These are phyloP conservation scores for Dinothrombium tinctorium DNA, from an alignment of 1,140 invertebrate genomes.

Conservation along the genomic window DNA sequence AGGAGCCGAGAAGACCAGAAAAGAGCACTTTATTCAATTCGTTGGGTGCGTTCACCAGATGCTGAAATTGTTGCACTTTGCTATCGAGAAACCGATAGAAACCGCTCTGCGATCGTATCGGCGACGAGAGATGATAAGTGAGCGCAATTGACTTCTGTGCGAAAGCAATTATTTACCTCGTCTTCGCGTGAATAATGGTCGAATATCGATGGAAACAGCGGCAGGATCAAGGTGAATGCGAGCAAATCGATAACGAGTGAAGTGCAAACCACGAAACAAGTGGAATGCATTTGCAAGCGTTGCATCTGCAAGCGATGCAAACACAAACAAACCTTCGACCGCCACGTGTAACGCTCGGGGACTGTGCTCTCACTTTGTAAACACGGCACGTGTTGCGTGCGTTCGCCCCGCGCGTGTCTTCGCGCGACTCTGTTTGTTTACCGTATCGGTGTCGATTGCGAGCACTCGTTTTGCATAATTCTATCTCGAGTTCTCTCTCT, in stretches of 20 bases:
- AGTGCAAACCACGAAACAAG: constrained; percentile 40
- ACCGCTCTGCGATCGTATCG: constrained; percentile 28
- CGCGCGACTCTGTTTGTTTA: no score
- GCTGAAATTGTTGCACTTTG: constrained; percentile 39
- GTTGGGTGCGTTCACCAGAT: constrained; percentile 56
- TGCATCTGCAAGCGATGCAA: no score
- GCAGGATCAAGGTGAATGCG: constrained; percentile 84
- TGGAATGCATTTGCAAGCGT: not conserved
- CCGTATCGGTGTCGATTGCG: no score
- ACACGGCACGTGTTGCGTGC: no score
- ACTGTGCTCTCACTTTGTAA: no score
- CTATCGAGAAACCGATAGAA: constrained; percentile 38
- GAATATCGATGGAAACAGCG: constrained; percentile 61
- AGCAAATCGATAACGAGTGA: constrained; percentile 70
- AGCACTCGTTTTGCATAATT: no score
- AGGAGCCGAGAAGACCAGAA: constrained; percentile 76
- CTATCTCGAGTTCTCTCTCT: no score
- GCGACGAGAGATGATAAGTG: not conserved
- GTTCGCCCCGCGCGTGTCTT: no score
- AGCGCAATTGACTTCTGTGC: not conserved
- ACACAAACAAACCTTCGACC: no score
- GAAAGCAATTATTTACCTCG: constrained; percentile 17
- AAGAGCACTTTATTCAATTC: constrained; percentile 71
- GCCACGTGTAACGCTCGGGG: no score
- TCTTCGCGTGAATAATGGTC: constrained; percentile 62